Evolutionary conservation across 2,113 vertebrate species (phyloP).

Genomic region (Cavia aperea): DNA sequence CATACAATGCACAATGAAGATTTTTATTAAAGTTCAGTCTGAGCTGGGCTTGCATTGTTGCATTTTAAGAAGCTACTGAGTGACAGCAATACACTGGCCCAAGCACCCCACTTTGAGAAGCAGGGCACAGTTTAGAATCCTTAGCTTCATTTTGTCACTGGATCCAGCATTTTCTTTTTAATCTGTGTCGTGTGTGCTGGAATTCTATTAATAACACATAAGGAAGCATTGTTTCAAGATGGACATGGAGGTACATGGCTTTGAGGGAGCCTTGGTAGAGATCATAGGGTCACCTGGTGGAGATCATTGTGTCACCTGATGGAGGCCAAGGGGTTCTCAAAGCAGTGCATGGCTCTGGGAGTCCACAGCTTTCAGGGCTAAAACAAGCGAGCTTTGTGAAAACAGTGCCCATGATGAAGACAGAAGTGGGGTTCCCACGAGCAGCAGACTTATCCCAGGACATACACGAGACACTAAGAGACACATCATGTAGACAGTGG

Average conservation of each 20-base stretch:
- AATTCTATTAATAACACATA: not conserved
- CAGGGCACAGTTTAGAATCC: not conserved
- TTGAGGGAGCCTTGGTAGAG: not conserved
- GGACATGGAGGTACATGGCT: too few species aligned
- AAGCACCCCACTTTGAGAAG: not conserved
- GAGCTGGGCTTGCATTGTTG: not conserved
- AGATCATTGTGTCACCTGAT: not conserved
- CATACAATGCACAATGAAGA: not conserved
- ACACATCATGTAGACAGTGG: not conserved
- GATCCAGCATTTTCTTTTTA: not conserved
- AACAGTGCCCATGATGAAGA: not conserved
- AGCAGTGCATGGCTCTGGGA: too few species aligned
- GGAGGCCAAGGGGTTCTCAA: not conserved
- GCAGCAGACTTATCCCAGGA: not conserved
- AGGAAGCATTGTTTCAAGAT: not conserved
- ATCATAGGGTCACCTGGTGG: not conserved
- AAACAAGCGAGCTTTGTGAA: not conserved
- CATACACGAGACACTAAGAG: not conserved
- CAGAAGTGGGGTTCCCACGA: not conserved
- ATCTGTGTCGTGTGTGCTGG: not conserved
- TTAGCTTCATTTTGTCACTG: not conserved
- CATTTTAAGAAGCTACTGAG: slow-evolving; percentile 15
- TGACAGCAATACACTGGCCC: not conserved
- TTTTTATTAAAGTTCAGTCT: slow-evolving; percentile 37
- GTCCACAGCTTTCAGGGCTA: not conserved